These are phyloP conservation scores for Chinchilla lanigera DNA, from an alignment of 2,113 vertebrate genomes.

Conservation along the genomic window DNA sequence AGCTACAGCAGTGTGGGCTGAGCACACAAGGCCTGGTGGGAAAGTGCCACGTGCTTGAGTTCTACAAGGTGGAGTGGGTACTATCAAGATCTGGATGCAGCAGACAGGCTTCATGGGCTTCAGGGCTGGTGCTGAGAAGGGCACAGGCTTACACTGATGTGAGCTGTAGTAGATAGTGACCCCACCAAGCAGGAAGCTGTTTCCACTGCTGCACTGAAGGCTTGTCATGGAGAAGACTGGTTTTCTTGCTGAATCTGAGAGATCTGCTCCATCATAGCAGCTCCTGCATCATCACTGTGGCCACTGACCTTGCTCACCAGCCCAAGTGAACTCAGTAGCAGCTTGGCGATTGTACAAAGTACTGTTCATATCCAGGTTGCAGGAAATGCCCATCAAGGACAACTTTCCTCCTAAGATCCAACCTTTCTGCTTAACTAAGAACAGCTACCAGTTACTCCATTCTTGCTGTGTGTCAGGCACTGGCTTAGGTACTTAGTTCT, in stretches of 20 bases:
- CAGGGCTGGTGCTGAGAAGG: accelerated
- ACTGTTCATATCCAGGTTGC: too few relatives aligned
- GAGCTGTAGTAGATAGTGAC: accelerated
- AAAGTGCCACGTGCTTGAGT: accelerated
- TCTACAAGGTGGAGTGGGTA: neutral
- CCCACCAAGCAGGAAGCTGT: accelerated
- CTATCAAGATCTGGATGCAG: neutral
- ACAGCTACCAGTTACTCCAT: neutral
- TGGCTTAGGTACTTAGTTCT: neutral
- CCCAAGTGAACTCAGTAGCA: neutral
- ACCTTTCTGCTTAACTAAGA: neutral
- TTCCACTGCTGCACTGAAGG: accelerated
- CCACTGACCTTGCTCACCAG: accelerated
- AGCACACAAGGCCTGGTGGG: conserved; percentile 38
- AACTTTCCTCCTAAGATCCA: neutral
- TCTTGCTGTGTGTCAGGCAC: too few relatives aligned
- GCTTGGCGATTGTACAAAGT: accelerated
- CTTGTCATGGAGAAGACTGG: neutral
- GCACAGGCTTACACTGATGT: neutral
- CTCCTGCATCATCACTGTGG: neutral
- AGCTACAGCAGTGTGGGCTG: neutral
- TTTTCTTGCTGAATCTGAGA: neutral
- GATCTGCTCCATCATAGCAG: neutral
- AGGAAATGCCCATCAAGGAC: neutral
- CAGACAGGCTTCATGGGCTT: neutral